Percentiles rank a stretch among this genome's conserved stretches.
Evolutionary conservation across 2,888 invertebrate genomes (phyloP).

Genomic region (Uropetala carovei): DNA sequence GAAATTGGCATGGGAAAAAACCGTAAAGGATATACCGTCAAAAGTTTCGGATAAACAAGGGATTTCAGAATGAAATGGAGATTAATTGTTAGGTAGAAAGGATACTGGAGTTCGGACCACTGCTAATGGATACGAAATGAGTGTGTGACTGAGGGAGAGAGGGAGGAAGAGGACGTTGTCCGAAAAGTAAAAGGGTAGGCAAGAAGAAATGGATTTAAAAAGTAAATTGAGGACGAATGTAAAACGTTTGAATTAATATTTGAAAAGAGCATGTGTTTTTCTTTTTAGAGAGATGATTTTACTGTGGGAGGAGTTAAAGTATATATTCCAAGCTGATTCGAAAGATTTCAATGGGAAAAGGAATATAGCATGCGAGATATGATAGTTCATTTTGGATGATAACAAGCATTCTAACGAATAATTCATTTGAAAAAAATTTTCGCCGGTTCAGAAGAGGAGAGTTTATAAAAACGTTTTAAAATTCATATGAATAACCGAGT

Average conservation of each 20-base stretch:
- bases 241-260: background rate
- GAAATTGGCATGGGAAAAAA: background rate
- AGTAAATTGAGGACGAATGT: background rate
- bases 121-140: background rate
- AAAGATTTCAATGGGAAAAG: no score
- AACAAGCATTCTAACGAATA: no score
- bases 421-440: no score
- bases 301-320: no score
- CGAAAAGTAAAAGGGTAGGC: background rate
- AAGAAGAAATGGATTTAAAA: background rate
- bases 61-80: slow-evolving; percentile 30
- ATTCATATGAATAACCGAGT: no score
- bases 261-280: no score
- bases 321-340: no score
- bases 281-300: no score
- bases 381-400: no score
- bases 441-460: no score
- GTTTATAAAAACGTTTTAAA: no score
- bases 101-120: background rate
- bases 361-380: no score
- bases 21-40: background rate
- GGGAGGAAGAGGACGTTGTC: background rate
- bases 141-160: background rate
- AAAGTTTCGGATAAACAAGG: slow-evolving; percentile 43
- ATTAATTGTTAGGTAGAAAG: slow-evolving; percentile 1